Evolutionary conservation across 2,888 invertebrate species (phyloP).

Genomic region (Psylliodes chrysocephalus): DNA sequence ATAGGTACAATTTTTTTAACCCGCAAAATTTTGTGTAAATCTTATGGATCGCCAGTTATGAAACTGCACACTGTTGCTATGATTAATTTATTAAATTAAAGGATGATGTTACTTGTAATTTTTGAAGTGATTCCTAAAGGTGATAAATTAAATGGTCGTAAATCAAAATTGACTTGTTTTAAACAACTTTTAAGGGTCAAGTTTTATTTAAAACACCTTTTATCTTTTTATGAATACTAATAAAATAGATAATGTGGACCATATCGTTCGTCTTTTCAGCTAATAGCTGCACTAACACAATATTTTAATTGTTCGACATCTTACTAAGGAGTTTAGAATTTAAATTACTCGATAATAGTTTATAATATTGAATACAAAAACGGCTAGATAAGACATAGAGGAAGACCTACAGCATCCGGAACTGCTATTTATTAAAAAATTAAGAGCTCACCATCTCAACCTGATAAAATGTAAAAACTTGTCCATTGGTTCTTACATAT

Average conservation of each 20-base stretch:
- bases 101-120: too few species aligned
- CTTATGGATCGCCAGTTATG: too few species aligned
- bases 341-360: constrained; percentile 22
- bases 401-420: constrained; percentile 48
- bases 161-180: too few species aligned
- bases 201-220: too few species aligned
- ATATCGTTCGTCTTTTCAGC: constrained; percentile 8
- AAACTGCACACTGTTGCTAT: too few species aligned
- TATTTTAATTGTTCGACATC: constrained; percentile 10
- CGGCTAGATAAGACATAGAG: constrained; percentile 54
- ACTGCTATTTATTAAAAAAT: constrained; percentile 34
- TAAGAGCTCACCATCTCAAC: constrained; percentile 39
- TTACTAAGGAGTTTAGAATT: constrained; percentile 30
- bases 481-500: constrained; percentile 53
- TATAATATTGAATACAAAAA: constrained; percentile 48
- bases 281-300: neutral
- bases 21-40: too few species aligned
- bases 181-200: too few species aligned
- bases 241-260: constrained; percentile 15
- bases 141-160: too few species aligned
- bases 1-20: too few species aligned
- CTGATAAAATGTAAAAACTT: constrained; percentile 50
- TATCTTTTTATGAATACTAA: neutral
- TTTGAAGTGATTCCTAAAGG: too few species aligned
- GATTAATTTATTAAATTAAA: too few species aligned